Evolutionary conservation across 1,140 invertebrate species (phyloP), one percentile per base, ranked within the genome.

Genomic region (Drosophila ercepeae): DNA sequence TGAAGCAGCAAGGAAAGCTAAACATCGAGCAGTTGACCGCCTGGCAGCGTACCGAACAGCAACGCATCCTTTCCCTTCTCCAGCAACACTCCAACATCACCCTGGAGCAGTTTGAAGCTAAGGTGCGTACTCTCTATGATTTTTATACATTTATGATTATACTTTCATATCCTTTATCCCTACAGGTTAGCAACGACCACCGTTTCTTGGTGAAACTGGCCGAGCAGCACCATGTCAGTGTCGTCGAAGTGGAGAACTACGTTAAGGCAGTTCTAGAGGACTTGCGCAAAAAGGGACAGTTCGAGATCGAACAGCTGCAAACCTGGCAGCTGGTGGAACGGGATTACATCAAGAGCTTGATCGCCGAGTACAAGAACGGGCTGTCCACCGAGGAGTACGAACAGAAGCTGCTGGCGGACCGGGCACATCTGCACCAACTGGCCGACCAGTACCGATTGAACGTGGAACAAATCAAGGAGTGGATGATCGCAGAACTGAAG

Each of bases 401-500:
- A 16, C 59, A 84, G 4, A 82, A 84, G 42, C 23, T 91, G 2
- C 25, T 76, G 1, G 64, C 53, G 0, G 89, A 91, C 69, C 89
- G 89, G 0, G 58, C 69, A 0, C 89, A 90, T 75, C 69, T 91
- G 1, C 74, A 79, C 11, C 86, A 91, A 23, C 27, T 91, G 36
- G 88, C 90, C 0, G 76, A 78, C 44, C 83, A 91, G 29, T 91
- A 91, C 57, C 83, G 84, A 7, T 4, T 91, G 1, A 83, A 71
- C 41, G 84, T 91, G 18, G 88, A 74, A 13, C 79, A 91, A 51
- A 90, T 91, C 34, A 88, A 91, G 61, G 67, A 89, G 16, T 91
- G 90, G 90, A 91, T 91, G 83, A 77, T 90, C 9, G 49, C 78
- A 0, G 90, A 91, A 23, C 45, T 91, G 9, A 71, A 86, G n/a